These are phyloP conservation scores for Progne subis DNA, from an alignment of 2,113 vertebrate genomes.

Conservation along the genomic window DNA sequence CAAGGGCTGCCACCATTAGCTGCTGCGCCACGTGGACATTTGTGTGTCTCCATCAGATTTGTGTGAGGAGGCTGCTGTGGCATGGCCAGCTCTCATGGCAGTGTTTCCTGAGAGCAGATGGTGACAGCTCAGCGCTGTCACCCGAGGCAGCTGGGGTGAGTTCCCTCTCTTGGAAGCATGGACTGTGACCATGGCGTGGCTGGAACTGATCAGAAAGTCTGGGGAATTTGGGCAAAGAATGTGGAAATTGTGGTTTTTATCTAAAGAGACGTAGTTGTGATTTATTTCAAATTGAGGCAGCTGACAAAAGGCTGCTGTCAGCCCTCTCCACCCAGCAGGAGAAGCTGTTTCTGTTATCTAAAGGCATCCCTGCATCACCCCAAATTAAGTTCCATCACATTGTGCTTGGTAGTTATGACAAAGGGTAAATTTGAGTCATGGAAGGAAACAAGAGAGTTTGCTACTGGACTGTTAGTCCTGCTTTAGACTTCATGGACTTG, in stretches of 20 bases:
- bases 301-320: background rate
- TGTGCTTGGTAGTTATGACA: background rate
- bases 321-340: background rate
- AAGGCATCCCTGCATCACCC: background rate
- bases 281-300: background rate
- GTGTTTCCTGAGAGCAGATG: slow-evolving; percentile 57
- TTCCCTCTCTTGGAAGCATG: slow-evolving; percentile 2
- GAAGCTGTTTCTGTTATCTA: background rate
- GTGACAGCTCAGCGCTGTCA: background rate
- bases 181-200: background rate
- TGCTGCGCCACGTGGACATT: slow-evolving; percentile 41
- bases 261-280: background rate
- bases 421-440: background rate
- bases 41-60: slow-evolving; percentile 27
- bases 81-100: slow-evolving; percentile 49
- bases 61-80: slow-evolving; percentile 12
- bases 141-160: background rate
- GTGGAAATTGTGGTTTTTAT: background rate
- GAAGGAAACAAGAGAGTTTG: background rate
- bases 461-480: background rate
- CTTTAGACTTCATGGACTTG: background rate
- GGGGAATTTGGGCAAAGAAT: background rate
- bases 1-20: slow-evolving; percentile 52
- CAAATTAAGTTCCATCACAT: background rate
- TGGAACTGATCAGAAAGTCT: background rate